These are phyloP conservation scores for Cyclina sinensis DNA, from an alignment of 1,140 invertebrate genomes.

Conservation along the genomic window DNA sequence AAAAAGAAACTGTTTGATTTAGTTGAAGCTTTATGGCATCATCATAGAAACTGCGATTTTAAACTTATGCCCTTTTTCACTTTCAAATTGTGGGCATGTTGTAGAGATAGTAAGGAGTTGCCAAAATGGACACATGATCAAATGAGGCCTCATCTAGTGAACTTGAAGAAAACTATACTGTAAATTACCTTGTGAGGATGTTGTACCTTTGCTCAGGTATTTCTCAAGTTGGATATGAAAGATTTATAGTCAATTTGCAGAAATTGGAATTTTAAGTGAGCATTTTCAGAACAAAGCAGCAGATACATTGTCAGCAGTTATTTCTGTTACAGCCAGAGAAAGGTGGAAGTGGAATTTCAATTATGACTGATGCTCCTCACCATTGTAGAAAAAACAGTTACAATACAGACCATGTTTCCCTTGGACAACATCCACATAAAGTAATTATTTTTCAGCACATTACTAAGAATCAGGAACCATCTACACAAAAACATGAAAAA, in stretches of 20 bases:
- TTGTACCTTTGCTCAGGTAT: not conserved
- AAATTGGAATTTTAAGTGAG: not conserved
- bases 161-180: not conserved
- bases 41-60: not conserved
- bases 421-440: constrained; percentile 27
- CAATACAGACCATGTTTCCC: constrained; percentile 15
- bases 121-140: not conserved
- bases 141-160: not conserved
- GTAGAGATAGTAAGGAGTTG: not conserved
- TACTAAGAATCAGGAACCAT: not conserved
- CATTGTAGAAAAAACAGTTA: constrained; percentile 4
- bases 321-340: not conserved
- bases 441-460: constrained; percentile 24
- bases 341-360: not conserved
- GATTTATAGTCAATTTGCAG: constrained; percentile 28
- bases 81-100: constrained; percentile 9
- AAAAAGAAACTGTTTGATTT: not conserved
- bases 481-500: constrained; percentile 1
- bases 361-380: constrained; percentile 10
- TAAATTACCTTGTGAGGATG: not conserved
- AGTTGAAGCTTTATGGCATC: not conserved
- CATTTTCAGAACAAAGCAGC: not conserved
- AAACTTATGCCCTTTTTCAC: not conserved
- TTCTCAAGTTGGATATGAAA: not conserved
- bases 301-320: not conserved